phyloP scores from a whole-genome alignment of 2,888 invertebrate species.

The Nemurella pictetii region DNA sequence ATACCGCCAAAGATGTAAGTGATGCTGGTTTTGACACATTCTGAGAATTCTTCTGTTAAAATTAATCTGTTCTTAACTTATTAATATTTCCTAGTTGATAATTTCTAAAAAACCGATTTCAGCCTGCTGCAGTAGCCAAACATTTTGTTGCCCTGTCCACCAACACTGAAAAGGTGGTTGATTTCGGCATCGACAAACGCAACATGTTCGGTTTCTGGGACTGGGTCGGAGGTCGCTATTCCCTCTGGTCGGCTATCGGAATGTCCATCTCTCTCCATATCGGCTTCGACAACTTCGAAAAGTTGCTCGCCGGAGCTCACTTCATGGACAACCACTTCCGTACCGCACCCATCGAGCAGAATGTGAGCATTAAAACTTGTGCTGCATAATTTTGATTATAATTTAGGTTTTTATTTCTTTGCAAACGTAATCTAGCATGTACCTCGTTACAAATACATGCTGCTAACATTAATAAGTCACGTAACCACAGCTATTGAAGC shows the following conservation, averaged over 20 bases:
- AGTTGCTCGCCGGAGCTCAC: conserved; percentile 87
- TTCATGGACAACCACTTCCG: conserved; percentile 94
- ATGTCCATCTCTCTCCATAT: conserved; percentile 91
- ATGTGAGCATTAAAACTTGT: conserved; percentile 64
- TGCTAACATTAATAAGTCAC: background rate
- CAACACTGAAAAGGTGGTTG: conserved; percentile 89
- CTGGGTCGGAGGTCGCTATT: conserved; percentile 98
- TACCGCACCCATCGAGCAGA: conserved; percentile 83
- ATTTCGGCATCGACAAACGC: conserved; percentile 93
- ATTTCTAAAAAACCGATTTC: conserved; percentile 46
- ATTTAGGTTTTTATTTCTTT: background rate
- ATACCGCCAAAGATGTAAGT: conserved; percentile 81
- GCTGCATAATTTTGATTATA: background rate
- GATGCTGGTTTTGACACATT: background rate
- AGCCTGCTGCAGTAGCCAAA: conserved; percentile 84
- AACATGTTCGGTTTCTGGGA: conserved; percentile 99
- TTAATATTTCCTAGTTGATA: background rate
- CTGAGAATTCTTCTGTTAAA: background rate
- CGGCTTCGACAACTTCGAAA: conserved; percentile 93
- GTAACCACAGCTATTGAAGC: background rate
- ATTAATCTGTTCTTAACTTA: background rate
- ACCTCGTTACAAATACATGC: too few relatives aligned
- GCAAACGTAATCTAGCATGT: too few relatives aligned
- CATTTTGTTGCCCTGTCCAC: conserved; percentile 99
- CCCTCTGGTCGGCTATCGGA: conserved; percentile 99